Evolutionary conservation across 1,140 invertebrate species (phyloP), one percentile per base, ranked within the genome.

Genomic region (Bombus soroeensis): DNA sequence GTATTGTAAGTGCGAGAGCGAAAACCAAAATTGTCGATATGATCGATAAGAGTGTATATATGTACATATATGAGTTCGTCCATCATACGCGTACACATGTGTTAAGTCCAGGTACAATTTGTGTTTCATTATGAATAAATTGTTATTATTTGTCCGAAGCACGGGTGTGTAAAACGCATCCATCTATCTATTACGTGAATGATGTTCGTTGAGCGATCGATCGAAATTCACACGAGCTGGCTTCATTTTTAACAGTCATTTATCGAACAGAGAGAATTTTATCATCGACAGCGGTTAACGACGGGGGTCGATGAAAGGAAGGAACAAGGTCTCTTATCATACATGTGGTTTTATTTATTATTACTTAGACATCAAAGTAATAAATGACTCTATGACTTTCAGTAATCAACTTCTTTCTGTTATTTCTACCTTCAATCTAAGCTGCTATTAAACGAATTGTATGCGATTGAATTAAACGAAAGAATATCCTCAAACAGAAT

Each of bases 121-220:
- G 71, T 81, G 87, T 88, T 83, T 90, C 86, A 80, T 91, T 92
- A 83, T 76, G 3, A 89, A 87, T 87, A 88, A 91, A 92, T 90
- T 91, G 88, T 92, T 92, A 92, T 90, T 87, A 77, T 87, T 81
- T 89, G 82, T 89, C 87, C 53, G 81, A 84, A 88, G 62, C 15
- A 37, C 8, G 70, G n/a, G 39, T 32, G 25, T 70, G 47, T 43
- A 28, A 39, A 59, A 59, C 22, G 22, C 10, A n/a, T 43, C 18
- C 41, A 13, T 74, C 22, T 43, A 43, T n/a, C n/a, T n/a, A n/a
- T n/a, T n/a, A 34, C 6, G 15, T 28, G 62, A 28, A 68, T 32
- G 32, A 71, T 41, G 47, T 70, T 83, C 62, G 43, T 74, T 82
- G 72, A 75, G 32, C 68, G 41, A 82, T 66, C 79, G 47, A 71